phyloP scores from a whole-genome alignment of 2,888 invertebrate genomes.

The Noctua fimbriata region DNA sequence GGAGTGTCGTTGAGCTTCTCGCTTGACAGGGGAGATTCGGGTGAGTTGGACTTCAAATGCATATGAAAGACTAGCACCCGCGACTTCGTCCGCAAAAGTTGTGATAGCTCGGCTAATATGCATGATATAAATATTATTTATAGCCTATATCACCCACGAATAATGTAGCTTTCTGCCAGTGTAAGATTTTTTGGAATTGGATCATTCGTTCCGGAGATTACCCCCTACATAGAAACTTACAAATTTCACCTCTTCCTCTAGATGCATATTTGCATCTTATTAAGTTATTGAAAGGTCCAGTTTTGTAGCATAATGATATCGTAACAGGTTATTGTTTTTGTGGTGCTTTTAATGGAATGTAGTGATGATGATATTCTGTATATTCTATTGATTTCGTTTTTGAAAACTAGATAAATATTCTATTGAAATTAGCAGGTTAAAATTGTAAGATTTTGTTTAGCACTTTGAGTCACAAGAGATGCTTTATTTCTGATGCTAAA shows the following conservation, averaged over 20 bases:
- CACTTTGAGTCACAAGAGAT: not conserved
- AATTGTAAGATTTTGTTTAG: not conserved
- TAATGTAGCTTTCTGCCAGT: no score
- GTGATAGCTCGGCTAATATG: no score
- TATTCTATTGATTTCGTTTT: not conserved
- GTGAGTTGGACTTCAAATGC: slow-evolving; percentile 70
- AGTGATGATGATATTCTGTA: not conserved
- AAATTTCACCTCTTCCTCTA: no score
- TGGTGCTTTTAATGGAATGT: not conserved
- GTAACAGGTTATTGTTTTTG: not conserved
- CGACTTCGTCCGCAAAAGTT: no score
- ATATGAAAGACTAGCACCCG: not conserved
- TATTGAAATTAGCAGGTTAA: not conserved
- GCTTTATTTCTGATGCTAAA: not conserved
- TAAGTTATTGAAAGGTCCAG: not conserved
- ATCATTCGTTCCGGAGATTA: no score
- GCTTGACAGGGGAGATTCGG: slow-evolving; percentile 86
- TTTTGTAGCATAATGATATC: not conserved
- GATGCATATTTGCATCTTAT: not conserved
- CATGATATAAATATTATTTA: no score
- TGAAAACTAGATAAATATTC: not conserved
- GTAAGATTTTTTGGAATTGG: no score
- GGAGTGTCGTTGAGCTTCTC: slow-evolving; percentile 86
- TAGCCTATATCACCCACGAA: no score
- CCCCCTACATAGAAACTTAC: no score